Evolutionary conservation across 2,113 vertebrate species (phyloP), one percentile per base, ranked within the genome.

Genomic region (Eudyptes chrysolophus): DNA sequence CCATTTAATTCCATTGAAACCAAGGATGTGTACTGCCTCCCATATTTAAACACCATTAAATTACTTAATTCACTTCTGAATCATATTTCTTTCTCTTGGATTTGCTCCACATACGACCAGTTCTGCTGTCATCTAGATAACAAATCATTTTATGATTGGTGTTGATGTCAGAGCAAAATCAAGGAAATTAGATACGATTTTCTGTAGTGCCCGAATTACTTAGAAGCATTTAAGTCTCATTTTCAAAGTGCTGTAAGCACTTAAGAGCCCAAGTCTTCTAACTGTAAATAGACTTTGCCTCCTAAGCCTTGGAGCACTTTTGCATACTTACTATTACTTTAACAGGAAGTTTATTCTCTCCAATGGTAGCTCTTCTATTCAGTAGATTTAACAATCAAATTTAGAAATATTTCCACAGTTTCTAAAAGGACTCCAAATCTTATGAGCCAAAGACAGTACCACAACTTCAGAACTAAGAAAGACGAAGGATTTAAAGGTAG

Each of bases 21-120:
- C 34, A 92, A 65, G 58, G 52, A 69, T 92, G 22, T 62, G 34
- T 74, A 66, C 49, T 58, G 44, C 34, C 52, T 89, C 84, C 30
- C 25, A 19, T 70, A 88, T 79, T 90, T 80, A 92, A 97, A 88
- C 5, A 48, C 25, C 62, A 70, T 76, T 88, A 65, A 78, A 85
- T 88, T 74, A 80, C 77, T 94, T 80, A 57, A 92, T 88, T 92
- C 25, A 72, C 49, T 96, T 96, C 85, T 90, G 66, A 96, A 92
- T 70, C 27, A 32, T 54, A 71, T 78, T 81, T 95, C 66, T 89
- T 88, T 89, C 49, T 83, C 62, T 95, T 95, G 71, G 54, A 88
- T 74, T 92, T 96, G 49, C 32, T 94, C 58, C 66, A 86, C 72
- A 88, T 70, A 72, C 5, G 22, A 88, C 68, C 64, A 69, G 36